Percentiles rank a stretch among this genome's conserved stretches.
phyloP scores from a whole-genome alignment of 1,140 invertebrate genomes.

The Tetraneura akinire region DNA sequence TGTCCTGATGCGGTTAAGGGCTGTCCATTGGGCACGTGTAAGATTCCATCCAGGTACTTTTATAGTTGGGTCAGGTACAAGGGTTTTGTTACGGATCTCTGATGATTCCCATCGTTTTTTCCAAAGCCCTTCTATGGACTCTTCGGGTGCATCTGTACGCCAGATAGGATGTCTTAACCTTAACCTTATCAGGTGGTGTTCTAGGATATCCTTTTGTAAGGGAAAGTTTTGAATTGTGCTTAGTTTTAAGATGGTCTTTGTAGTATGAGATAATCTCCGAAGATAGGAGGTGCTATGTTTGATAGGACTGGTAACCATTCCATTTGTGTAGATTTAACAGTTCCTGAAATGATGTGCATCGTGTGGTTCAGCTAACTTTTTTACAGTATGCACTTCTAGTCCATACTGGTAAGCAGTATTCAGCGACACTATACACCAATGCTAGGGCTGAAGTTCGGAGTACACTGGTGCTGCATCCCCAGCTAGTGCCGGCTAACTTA shows the following conservation, averaged over 20 bases:
- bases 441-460: neutral
- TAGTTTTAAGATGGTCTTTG: conserved; percentile 16
- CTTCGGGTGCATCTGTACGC: neutral
- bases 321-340: conserved; percentile 32
- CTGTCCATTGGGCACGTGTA: conserved; percentile 32
- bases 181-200: neutral
- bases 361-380: conserved; percentile 30
- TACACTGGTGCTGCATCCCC: neutral
- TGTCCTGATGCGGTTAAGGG: conserved; percentile 1
- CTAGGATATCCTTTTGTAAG: neutral
- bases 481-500: neutral
- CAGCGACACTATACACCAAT: neutral
- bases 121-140: conserved; percentile 16
- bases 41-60: conserved; percentile 37
- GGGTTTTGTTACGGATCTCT: conserved; percentile 3
- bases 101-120: neutral
- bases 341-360: conserved; percentile 27
- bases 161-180: neutral
- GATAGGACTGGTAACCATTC: conserved; percentile 33
- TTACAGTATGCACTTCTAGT: conserved; percentile 24
- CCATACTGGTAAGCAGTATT: conserved; percentile 41
- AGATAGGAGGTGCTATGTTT: conserved; percentile 6
- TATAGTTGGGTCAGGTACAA: conserved; percentile 16
- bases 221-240: conserved; percentile 14
- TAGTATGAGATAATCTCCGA: neutral